These are phyloP conservation scores for Sarcophaga carnaria DNA, from an alignment of 2,888 invertebrate genomes.

Conservation along the genomic window DNA sequence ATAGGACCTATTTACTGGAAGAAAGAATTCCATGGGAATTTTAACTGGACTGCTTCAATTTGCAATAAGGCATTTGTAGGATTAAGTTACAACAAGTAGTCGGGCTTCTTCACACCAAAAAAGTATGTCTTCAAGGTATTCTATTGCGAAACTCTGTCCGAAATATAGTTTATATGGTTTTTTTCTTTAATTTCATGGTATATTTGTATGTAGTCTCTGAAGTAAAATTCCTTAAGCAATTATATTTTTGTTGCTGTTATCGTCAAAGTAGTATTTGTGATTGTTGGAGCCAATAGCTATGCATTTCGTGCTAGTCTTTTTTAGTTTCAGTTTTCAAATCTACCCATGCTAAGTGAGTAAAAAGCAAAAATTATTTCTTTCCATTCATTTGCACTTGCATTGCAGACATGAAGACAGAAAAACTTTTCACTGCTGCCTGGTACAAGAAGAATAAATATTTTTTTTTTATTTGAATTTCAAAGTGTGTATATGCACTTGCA, in stretches of 20 bases:
- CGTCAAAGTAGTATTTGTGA: neutral
- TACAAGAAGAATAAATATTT: slow-evolving; percentile 23
- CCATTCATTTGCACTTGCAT: neutral
- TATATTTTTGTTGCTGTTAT: slow-evolving; percentile 28
- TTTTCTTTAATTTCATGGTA: neutral
- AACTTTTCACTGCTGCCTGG: slow-evolving; percentile 12
- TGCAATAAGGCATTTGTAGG: too few relatives aligned
- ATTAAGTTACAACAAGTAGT: too few relatives aligned
- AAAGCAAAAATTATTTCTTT: neutral
- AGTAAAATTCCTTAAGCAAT: slow-evolving; percentile 44
- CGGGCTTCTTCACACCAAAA: neutral
- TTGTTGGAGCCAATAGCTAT: too few relatives aligned
- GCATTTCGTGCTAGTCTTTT: neutral
- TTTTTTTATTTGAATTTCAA: neutral
- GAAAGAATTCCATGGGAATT: too few relatives aligned
- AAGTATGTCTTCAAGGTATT: too few relatives aligned
- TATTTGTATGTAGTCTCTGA: slow-evolving; percentile 56
- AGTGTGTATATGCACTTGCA: neutral
- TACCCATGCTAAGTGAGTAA: too few relatives aligned
- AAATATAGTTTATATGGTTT: neutral
- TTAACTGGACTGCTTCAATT: too few relatives aligned
- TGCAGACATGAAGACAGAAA: slow-evolving; percentile 34
- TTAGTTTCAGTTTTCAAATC: neutral
- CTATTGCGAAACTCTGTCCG: slow-evolving; percentile 5
- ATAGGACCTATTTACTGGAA: too few relatives aligned